phyloP scores from a whole-genome alignment of 1,140 invertebrate species.

The Papilio aristodemus region DNA sequence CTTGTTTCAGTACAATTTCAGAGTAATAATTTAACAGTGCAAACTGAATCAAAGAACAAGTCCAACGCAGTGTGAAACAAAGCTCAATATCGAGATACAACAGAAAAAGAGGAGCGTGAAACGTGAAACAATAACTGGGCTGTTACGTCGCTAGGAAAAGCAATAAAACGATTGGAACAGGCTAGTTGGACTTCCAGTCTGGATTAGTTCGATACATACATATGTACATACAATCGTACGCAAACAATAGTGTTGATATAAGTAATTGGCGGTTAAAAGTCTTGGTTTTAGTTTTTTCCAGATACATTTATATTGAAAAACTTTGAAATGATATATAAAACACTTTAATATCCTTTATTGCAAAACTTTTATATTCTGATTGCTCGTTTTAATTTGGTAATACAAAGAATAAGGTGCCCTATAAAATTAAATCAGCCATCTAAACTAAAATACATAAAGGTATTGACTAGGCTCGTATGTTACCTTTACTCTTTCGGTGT shows the following conservation, averaged over 20 bases:
- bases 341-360: no score
- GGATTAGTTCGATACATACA: conserved; percentile 26
- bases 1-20: background rate
- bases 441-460: no score
- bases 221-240: background rate
- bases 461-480: no score
- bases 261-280: background rate
- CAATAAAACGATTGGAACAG: conserved; percentile 63
- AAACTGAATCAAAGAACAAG: background rate
- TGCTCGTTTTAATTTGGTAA: no score
- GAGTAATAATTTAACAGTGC: background rate
- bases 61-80: conserved; percentile 51
- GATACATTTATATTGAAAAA: no score
- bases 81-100: conserved; percentile 48
- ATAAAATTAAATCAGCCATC: no score
- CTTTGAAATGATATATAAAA: no score
- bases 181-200: conserved; percentile 50
- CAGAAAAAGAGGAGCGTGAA: conserved; percentile 55
- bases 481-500: no score
- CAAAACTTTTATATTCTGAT: no score
- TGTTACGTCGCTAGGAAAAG: conserved; percentile 57
- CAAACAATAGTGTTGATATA: background rate
- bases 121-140: conserved; percentile 61
- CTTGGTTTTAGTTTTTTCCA: background rate
- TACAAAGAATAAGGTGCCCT: no score